Percentiles rank a stretch among this genome's conserved stretches.
phyloP scores from a whole-genome alignment of 2,888 invertebrate species.

The Himalopsyche japonica region DNA sequence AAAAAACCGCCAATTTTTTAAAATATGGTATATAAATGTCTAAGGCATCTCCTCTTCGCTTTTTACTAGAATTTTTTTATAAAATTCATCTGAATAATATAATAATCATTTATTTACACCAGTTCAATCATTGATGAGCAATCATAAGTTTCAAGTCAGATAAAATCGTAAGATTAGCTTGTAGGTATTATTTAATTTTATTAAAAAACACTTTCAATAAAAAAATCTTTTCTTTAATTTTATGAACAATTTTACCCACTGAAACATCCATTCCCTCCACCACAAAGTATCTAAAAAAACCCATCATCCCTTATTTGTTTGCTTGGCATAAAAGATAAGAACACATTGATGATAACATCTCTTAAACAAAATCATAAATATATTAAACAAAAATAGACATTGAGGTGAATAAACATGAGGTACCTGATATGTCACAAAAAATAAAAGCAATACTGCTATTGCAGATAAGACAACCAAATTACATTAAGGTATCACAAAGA shows the following conservation, averaged over 20 bases:
- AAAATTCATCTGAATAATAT: not conserved
- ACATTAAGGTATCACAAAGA: no score
- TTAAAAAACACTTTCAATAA: conserved; percentile 35
- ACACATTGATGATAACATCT: no score
- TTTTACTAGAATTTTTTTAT: not conserved
- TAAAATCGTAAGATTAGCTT: conserved; percentile 28
- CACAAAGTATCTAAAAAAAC: no score
- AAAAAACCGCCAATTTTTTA: not conserved
- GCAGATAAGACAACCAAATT: no score
- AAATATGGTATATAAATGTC: not conserved
- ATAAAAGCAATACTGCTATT: no score
- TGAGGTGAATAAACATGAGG: no score
- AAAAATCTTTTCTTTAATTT: not conserved
- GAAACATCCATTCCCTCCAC: not conserved
- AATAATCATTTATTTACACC: not conserved
- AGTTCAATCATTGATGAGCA: conserved; percentile 16
- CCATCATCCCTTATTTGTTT: no score
- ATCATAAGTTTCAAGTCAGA: conserved; percentile 30
- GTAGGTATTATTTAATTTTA: conserved; percentile 39
- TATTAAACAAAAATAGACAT: no score
- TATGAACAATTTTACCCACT: not conserved
- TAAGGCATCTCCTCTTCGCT: not conserved
- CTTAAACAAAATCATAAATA: no score
- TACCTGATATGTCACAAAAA: no score
- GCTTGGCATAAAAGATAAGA: no score